Evolutionary conservation across 1,140 invertebrate species (phyloP).

Genomic region (Drosophila elegans): DNA sequence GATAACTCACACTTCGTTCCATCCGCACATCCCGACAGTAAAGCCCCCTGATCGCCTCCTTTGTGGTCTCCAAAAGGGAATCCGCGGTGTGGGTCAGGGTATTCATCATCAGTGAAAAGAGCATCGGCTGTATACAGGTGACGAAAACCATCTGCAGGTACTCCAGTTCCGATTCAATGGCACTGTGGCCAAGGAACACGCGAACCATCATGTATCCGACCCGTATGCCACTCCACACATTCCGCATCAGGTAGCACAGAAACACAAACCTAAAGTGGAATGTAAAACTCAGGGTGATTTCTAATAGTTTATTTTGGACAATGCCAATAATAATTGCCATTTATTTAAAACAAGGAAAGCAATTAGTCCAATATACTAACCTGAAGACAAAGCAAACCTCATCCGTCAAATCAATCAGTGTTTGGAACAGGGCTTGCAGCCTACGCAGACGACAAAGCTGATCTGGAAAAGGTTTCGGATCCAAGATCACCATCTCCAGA

Average conservation of each 20-base stretch:
- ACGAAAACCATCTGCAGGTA: slow-evolving; percentile 16
- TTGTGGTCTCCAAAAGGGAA: slow-evolving; percentile 7
- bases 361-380: neutral
- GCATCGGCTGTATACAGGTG: slow-evolving; percentile 12
- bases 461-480: neutral
- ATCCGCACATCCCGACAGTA: neutral
- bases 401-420: slow-evolving; percentile 16
- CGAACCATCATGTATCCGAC: slow-evolving; percentile 32
- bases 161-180: slow-evolving; percentile 20
- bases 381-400: slow-evolving; percentile 25
- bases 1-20: slow-evolving; percentile 32
- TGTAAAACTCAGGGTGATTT: too few relatives aligned
- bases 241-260: slow-evolving; percentile 26
- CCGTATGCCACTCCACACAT: slow-evolving; percentile 33
- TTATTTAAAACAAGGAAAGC: too few relatives aligned
- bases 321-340: too few relatives aligned
- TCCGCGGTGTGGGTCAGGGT: slow-evolving; percentile 8
- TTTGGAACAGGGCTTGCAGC: slow-evolving; percentile 11
- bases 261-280: slow-evolving; percentile 12
- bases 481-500: neutral
- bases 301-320: too few relatives aligned
- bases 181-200: slow-evolving; percentile 21
- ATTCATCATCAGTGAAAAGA: slow-evolving; percentile 12
- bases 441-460: neutral
- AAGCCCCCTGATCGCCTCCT: neutral